phyloP scores from a whole-genome alignment of 2,113 vertebrate genomes.

The Raja brachyura region DNA sequence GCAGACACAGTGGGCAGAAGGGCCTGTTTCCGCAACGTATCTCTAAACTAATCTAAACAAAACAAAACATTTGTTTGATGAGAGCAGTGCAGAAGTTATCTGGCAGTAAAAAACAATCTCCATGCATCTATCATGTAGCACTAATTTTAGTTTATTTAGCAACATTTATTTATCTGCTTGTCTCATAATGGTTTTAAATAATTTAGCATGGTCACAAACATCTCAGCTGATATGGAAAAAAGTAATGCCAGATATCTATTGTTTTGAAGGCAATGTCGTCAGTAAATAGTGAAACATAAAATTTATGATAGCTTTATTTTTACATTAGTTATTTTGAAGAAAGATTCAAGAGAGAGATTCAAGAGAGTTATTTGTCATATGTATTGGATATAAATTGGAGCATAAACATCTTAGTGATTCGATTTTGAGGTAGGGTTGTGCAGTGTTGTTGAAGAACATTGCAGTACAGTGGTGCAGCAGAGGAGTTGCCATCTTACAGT shows the following conservation, averaged over 20 bases:
- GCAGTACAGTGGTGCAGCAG: too few relatives aligned
- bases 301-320: background rate
- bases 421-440: too few relatives aligned
- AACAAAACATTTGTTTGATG: too few relatives aligned
- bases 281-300: background rate
- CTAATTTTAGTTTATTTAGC: background rate
- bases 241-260: background rate
- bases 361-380: background rate
- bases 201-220: background rate
- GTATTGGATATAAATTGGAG: too few relatives aligned
- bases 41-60: too few relatives aligned
- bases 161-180: background rate
- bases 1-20: too few relatives aligned
- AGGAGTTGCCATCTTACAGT: too few relatives aligned
- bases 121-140: background rate
- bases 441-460: too few relatives aligned
- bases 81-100: background rate
- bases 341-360: background rate
- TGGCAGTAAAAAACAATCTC: background rate
- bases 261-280: background rate
- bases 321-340: background rate
- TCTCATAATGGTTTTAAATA: constrained; percentile 18
- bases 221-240: background rate
- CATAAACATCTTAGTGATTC: too few relatives aligned
- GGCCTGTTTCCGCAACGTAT: too few relatives aligned